A percentile compares a stretch with the other conserved stretches of the same genome.
Evolutionary conservation across 2,113 vertebrate species (phyloP).

Genomic region (Tyrannus savana): DNA sequence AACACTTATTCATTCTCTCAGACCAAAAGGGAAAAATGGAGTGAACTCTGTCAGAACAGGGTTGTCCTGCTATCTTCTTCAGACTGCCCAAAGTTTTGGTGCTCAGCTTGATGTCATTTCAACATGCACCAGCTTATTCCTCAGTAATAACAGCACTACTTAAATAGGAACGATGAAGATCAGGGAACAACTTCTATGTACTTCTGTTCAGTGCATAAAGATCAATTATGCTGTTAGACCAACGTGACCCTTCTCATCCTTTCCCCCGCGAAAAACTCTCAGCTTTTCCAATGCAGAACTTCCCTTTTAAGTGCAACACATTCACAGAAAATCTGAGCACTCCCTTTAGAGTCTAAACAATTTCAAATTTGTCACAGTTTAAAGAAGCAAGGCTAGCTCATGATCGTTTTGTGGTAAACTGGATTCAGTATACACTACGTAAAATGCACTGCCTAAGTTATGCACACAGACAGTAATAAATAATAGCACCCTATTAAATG

Average conservation of each 20-base stretch:
- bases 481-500: not conserved
- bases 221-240: not conserved
- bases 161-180: not conserved
- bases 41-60: not conserved
- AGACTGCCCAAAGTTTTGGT: not conserved
- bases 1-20: not conserved
- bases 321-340: not conserved
- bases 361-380: not conserved
- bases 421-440: not conserved
- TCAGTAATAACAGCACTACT: not conserved
- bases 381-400: not conserved
- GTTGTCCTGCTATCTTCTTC: not conserved
- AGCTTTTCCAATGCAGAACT: not conserved
- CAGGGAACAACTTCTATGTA: not conserved
- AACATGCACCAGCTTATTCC: not conserved
- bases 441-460: not conserved
- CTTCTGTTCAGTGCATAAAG: not conserved
- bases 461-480: rapidly evolving
- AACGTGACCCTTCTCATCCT: not conserved
- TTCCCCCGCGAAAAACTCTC: not conserved
- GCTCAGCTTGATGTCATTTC: not conserved
- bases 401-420: not conserved
- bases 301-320: not conserved
- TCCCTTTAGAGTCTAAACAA: not conserved
- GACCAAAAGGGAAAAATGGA: not conserved